Evolutionary conservation across 1,140 invertebrate genomes (phyloP), one percentile per base, ranked within the genome.

Genomic region (Ridgeia piscesae): DNA sequence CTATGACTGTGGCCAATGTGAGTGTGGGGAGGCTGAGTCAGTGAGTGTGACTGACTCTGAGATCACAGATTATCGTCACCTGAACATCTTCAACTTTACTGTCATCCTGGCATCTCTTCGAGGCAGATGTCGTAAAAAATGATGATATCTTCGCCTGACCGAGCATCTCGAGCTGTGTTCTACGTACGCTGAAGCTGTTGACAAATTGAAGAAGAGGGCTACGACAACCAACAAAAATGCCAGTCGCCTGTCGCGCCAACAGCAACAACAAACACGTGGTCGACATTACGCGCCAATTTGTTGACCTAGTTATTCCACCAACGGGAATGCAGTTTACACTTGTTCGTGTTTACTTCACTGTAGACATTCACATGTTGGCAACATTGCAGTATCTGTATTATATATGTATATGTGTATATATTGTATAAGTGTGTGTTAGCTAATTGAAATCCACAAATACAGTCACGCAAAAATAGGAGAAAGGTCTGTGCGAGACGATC

Each of bases 241-340:
- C 58, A 77, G 17, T 77, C 58, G 58, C 58, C 58, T 77, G 58
- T 77, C 58, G 58, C 14, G 17, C 58, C 17, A 21, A 77, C 58
- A 77, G 58, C 58, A 77, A 77, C 58, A 77, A 77, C 58, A 77
- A 77, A 77, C 58, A 77, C 58, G 58, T 77, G 58, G 58, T 77
- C 58, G 58, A 77, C 58, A 77, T 77, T 77, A 21, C 58, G 58
- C 58, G 58, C 58, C 11, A 31, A 77, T 21, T 77, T 2, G 11
- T 31, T 77, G 58, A 77, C 58, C 58, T 2, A 77, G 58, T 77
- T 77, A 77, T 77, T 77, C 17, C 11, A 77, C 58, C 58, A 77
- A 77, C 17, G 58, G 58, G 58, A 77, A 31, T 9, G 58, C 58
- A 14, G 58, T 77, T 77, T 31, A 77, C 58, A 77, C 27, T 77